Conservation (phyloP, 2,797 vertebrate species). For the Micrastur ruficollis region DNA sequence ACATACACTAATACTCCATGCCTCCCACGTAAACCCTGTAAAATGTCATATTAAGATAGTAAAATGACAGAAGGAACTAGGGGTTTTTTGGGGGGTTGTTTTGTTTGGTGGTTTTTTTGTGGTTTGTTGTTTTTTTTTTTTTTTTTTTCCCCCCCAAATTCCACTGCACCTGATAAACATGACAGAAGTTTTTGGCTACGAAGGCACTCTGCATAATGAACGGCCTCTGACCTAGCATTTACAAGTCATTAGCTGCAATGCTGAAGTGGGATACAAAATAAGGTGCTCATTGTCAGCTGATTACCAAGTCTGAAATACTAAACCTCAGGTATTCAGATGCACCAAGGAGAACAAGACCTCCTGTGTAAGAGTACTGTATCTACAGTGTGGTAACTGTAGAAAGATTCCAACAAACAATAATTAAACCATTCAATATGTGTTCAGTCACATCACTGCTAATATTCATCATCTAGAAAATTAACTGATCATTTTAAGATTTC, state of each 20-base stretch:
- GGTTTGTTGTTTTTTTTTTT: neutral
- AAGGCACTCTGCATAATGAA: constrained; percentile 29
- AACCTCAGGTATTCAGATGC: constrained; percentile 63
- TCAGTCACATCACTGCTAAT: constrained; percentile 19
- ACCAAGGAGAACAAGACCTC: constrained; percentile 61
- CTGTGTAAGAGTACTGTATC: constrained; percentile 39
- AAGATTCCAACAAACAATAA: constrained; percentile 52
- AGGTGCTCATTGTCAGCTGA: constrained; percentile 63
- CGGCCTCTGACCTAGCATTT: constrained; percentile 38
- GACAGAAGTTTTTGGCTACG: constrained; percentile 2
- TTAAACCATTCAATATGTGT: constrained; percentile 35
- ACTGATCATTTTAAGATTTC: neutral
- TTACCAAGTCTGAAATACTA: constrained; percentile 72
- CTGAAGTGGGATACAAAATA: constrained; percentile 55
- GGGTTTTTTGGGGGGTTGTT: neutral
- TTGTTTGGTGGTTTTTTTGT: no score
- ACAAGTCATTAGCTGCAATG: constrained; percentile 59
- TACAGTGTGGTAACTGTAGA: constrained; percentile 49
- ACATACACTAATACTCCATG: neutral
- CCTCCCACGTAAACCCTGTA: neutral
- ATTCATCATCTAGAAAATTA: neutral
- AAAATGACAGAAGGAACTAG: neutral
- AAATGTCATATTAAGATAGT: neutral
- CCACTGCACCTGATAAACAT: neutral
- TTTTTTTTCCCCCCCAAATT: neutral